Evolutionary conservation across 1,140 invertebrate genomes (phyloP).

Genomic region (Whitmania pigra): DNA sequence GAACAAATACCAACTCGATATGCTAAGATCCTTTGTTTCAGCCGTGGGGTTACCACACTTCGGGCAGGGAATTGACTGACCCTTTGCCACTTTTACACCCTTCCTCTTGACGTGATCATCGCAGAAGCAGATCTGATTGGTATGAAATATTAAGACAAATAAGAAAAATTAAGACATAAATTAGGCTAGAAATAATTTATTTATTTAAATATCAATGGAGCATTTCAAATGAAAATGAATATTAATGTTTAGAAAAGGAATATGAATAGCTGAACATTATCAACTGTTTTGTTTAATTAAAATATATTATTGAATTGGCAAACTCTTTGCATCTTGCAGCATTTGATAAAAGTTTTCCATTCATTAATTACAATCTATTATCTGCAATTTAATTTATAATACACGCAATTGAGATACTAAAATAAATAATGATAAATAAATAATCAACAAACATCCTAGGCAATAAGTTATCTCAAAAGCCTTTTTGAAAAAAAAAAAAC

Average conservation of each 20-base stretch:
- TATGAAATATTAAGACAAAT: background rate
- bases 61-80: constrained; percentile 77
- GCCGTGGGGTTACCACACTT: constrained; percentile 82
- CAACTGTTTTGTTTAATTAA: too few species aligned
- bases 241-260: background rate
- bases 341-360: too few species aligned
- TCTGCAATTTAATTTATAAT: too few species aligned
- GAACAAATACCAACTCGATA: constrained; percentile 64
- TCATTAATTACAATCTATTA: too few species aligned
- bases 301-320: background rate
- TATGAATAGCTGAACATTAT: background rate
- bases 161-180: too few species aligned
- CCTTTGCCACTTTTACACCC: constrained; percentile 81
- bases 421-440: too few species aligned
- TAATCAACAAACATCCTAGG: too few species aligned
- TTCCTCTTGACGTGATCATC: constrained; percentile 87
- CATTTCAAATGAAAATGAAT: background rate
- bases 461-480: too few species aligned
- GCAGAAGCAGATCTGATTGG: constrained; percentile 66
- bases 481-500: background rate
- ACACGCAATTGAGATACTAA: too few species aligned
- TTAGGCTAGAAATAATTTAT: background rate
- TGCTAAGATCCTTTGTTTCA: constrained; percentile 81
- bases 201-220: background rate
- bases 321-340: too few species aligned